These are phyloP conservation scores for Peromyscus leucopus DNA, from an alignment of 2,113 vertebrate genomes.

Conservation along the genomic window DNA sequence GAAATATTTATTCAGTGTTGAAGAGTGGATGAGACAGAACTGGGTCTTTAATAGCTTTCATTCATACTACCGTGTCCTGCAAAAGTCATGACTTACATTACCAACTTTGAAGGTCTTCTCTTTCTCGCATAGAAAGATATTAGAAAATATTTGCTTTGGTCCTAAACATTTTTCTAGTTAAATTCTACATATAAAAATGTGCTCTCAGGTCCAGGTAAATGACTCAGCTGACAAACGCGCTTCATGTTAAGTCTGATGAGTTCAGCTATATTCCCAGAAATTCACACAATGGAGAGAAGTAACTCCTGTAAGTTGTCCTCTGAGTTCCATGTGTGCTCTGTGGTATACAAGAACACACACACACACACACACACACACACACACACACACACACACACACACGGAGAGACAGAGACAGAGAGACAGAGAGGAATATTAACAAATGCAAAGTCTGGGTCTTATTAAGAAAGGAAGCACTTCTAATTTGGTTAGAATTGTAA, in stretches of 20 bases:
- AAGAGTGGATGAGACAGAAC: not conserved
- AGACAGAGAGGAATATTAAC: not conserved
- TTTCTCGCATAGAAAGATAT: not conserved
- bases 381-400: not conserved
- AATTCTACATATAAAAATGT: not conserved
- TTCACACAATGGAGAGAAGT: not conserved
- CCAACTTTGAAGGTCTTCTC: not conserved
- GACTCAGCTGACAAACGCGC: not conserved
- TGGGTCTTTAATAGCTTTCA: not conserved
- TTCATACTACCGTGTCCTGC: not conserved
- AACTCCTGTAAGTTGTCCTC: not conserved
- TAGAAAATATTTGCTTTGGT: not conserved
- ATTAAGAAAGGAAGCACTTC: not conserved
- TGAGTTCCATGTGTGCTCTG: not conserved
- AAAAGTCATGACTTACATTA: not conserved
- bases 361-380: not conserved
- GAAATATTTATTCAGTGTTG: conserved; percentile 9
- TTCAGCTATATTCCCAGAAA: not conserved
- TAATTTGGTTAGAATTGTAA: not conserved
- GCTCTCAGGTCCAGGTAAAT: not conserved
- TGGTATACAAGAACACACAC: not conserved
- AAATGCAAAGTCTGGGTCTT: not conserved
- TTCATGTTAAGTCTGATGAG: not conserved
- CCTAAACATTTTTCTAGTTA: not conserved
- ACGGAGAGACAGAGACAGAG: not conserved